A percentile compares a stretch with the other conserved stretches of the same genome.
Evolutionary conservation across 2,113 vertebrate species (phyloP).

Genomic region (Cichladusa arquata): DNA sequence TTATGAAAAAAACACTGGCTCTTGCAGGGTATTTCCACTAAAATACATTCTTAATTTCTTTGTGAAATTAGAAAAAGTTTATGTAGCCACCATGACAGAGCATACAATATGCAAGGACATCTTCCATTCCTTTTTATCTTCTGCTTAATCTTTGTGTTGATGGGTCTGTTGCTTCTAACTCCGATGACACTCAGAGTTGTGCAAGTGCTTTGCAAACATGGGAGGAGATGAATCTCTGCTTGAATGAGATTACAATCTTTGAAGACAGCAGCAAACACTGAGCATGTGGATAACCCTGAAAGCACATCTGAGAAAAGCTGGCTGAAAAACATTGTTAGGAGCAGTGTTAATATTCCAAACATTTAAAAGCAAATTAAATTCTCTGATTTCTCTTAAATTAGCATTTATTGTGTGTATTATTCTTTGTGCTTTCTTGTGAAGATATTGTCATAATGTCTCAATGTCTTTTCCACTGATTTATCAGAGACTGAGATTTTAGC

Average conservation of each 20-base stretch:
- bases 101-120: no score
- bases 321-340: background rate
- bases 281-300: background rate
- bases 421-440: background rate
- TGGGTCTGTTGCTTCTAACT: no score
- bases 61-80: no score
- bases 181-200: background rate
- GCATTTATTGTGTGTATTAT: background rate
- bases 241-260: conserved; percentile 45
- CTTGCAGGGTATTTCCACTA: background rate
- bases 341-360: background rate
- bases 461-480: background rate
- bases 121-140: no score
- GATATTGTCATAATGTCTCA: background rate
- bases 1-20: background rate
- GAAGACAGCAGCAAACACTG: background rate
- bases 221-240: conserved; percentile 37
- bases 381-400: background rate
- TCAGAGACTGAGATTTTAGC: background rate
- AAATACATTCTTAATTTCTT: no score
- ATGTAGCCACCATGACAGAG: no score
- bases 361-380: background rate
- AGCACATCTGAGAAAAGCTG: background rate
- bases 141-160: no score
- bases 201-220: conserved; percentile 13